Evolutionary conservation across 1,140 invertebrate species (phyloP), one percentile per base, ranked within the genome.

Genomic region (Drosophila tsacasi): DNA sequence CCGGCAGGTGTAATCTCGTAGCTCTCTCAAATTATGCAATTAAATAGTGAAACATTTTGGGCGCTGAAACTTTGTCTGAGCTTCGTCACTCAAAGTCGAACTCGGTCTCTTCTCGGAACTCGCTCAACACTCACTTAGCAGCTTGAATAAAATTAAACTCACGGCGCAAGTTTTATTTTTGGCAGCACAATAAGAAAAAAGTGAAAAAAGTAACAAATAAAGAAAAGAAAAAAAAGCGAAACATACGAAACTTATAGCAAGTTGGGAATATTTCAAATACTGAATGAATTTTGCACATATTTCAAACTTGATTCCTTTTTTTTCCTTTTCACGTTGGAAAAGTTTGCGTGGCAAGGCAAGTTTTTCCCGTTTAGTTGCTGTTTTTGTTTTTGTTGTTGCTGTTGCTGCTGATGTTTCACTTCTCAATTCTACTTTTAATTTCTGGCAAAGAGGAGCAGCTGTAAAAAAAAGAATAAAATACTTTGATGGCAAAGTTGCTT

Each of bases 141-240:
- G 80, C 85, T 81, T 84, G 85, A 89, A 89, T 90, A 89, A 89
- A 90, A 89, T 89, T 90, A 84, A 90, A 89, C 84, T 89, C 77
- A 81, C 77, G 62, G 84, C 72, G 40, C 57, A 90, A 89, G 72
- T 84, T 87, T 81, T 83, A 71, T 76, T 80, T 78, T 81, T 78
- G 64, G 59, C 80, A 82, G 80, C 58, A 71, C 55, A 21, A 52
- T 35, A n/a, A 27, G 30, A 32, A 39, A 39, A 59, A 68, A 60
- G n/a, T 15, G 25, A 32, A 49, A 35, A 58, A 15, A 15, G 13
- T 19, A 12, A 47, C 55, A 59, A 71, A 47, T n/a, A 39, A n/a
- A 49, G 12, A 59, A 73, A 42, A 6, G 9, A 25, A 60, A 46
- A 73, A 49, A 72, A 68, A 39, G 50, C 47, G 64, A 77, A 77